phyloP scores from a whole-genome alignment of 2,888 invertebrate species.

The Nysson spinosus region DNA sequence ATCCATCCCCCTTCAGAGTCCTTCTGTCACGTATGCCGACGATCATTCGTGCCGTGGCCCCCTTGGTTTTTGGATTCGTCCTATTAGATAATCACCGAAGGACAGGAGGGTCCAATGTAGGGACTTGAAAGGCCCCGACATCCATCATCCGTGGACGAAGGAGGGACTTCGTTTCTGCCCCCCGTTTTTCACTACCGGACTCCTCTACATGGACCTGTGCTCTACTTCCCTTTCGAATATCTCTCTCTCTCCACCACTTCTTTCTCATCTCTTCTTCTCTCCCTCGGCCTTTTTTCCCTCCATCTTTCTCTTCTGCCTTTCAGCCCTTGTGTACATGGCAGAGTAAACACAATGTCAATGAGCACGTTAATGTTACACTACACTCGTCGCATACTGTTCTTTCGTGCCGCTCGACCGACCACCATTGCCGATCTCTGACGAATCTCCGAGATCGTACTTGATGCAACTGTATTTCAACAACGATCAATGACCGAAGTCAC shows the following conservation, averaged over 20 bases:
- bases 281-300: not conserved
- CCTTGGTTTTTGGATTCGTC: conserved; percentile 31
- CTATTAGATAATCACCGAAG: conserved; percentile 72
- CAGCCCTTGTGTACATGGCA: conserved; percentile 53
- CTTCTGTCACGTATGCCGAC: conserved; percentile 14
- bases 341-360: conserved; percentile 64
- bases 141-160: conserved; percentile 56
- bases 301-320: conserved; percentile 3
- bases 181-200: conserved; percentile 20
- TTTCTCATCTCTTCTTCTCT: conserved; percentile 1
- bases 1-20: conserved; percentile 28
- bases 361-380: conserved; percentile 60
- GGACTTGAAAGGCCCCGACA: conserved; percentile 71
- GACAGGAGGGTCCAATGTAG: conserved; percentile 48
- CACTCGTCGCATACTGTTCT: conserved; percentile 39
- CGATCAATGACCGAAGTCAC: conserved; percentile 33
- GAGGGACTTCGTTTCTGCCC: conserved; percentile 20
- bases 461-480: conserved; percentile 31
- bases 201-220: conserved; percentile 45
- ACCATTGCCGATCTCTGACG: conserved; percentile 15
- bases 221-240: conserved; percentile 48
- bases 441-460: conserved; percentile 33
- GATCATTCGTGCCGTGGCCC: conserved; percentile 33
- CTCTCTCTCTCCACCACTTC: conserved; percentile 21
- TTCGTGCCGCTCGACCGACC: conserved; percentile 44